Base-by-base conservation (phyloP, 2,888 invertebrate species). In the Caenorhabditis imperialis region DNA sequence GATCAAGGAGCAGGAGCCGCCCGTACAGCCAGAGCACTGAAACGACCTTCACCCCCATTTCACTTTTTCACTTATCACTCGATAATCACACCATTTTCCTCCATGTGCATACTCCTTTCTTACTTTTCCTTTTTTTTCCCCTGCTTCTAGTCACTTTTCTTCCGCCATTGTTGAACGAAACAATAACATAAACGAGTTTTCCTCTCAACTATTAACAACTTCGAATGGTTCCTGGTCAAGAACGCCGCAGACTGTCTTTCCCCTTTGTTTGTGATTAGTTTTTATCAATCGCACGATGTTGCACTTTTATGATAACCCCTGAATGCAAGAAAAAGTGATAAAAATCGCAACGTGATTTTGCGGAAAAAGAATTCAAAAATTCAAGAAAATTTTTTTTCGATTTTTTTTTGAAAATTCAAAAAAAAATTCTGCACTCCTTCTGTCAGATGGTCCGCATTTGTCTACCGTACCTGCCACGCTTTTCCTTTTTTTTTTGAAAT, bases 1-100 rank as follows among this genome's bases (percentile, higher is more conserved):
- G 3, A 73, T 73, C 25, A 65, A 65, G 23, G 73, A 73, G 38
- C 73, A 73, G 30, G 65, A 65, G 42, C 73, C 73, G 30, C 73
- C 73, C 12, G 30, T 65, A 25, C 63, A 65, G 30, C 73, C 73
- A 22, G 63, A 63, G 51, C 22, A 63, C 25, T 72, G 38, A 54
- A 35, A 58, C 44, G 57, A 44, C 58, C 50, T 57, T 50, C 51
- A 55, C 7, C 54, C 63, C n/a, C 33, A 20, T 16, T 27, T 25
- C 16, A 16, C 20, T 18, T 25, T 37, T 30, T 22, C 12, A 58
- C 20, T 35, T 50, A 51, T 61, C 42, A 61, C 40, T 61, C 51
- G 42, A 37, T 4, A 37, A 50, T 63, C 63, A 63, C 55, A 22
- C 65, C 55, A 50, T 50, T 55, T 30, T 18, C 27, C 12, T 23